These are phyloP conservation scores for Aurelia sp. DNA, from an alignment of 30 jellyfish, hydroid and myxozoan species.

Conservation along the genomic window DNA sequence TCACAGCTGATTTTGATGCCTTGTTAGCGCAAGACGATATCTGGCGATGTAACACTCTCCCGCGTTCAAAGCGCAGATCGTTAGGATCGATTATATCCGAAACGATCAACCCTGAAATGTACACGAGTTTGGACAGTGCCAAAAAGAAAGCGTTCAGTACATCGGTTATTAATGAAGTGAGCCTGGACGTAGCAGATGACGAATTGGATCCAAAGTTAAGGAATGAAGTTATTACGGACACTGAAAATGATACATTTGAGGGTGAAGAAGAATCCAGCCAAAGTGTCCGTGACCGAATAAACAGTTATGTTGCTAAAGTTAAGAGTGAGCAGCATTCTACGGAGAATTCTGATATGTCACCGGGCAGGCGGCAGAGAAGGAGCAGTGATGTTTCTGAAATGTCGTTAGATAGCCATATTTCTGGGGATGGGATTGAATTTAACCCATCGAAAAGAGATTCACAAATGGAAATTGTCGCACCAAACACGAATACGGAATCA, in stretches of 20 bases:
- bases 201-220: slow-evolving; percentile 15
- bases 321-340: background rate
- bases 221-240: background rate
- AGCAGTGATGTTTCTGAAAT: slow-evolving; percentile 22
- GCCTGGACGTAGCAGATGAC: slow-evolving; percentile 41
- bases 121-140: slow-evolving; percentile 36
- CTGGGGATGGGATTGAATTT: slow-evolving; percentile 42
- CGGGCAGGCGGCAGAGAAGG: slow-evolving; percentile 8
- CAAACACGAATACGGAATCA: background rate
- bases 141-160: slow-evolving; percentile 72
- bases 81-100: slow-evolving; percentile 71
- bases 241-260: background rate
- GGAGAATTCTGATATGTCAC: background rate
- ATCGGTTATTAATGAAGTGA: slow-evolving; percentile 56
- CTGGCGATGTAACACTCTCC: slow-evolving; percentile 23
- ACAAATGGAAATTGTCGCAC: background rate
- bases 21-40: slow-evolving; percentile 58
- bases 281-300: slow-evolving; percentile 5
- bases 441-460: slow-evolving; percentile 1
- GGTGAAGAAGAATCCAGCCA: background rate
- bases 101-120: slow-evolving; percentile 55
- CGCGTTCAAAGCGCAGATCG: slow-evolving; percentile 66
- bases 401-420: slow-evolving; percentile 28
- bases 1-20: slow-evolving; percentile 63
- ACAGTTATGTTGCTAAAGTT: background rate